These are phyloP conservation scores for Callaeas wilsoni DNA, from an alignment of 2,113 vertebrate genomes.

Conservation along the genomic window DNA sequence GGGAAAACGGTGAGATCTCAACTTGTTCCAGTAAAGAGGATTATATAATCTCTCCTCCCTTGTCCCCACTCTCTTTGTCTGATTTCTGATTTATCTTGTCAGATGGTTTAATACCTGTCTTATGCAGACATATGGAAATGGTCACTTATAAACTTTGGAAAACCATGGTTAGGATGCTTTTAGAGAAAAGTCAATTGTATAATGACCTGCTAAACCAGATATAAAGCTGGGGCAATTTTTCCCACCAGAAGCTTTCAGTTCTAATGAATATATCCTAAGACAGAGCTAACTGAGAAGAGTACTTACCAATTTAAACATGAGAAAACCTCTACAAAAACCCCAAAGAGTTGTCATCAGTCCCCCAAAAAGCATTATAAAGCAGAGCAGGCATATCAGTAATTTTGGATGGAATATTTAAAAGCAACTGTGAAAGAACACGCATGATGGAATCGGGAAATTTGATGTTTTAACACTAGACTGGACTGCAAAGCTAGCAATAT, in stretches of 20 bases:
- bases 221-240: neutral
- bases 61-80: neutral
- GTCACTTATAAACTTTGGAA: neutral
- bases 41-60: neutral
- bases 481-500: neutral
- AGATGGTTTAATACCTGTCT: neutral
- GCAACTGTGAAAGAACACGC: neutral
- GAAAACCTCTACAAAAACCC: neutral
- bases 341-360: neutral
- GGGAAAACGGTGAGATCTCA: neutral
- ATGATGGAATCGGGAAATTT: neutral
- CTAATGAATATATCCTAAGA: neutral
- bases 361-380: neutral
- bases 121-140: neutral
- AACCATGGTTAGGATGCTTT: neutral
- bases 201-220: neutral
- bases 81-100: neutral
- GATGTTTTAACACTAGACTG: neutral
- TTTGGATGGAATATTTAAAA: neutral
- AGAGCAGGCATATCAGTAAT: neutral
- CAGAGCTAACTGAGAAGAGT: neutral
- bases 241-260: neutral
- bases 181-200: neutral
- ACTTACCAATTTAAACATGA: neutral
- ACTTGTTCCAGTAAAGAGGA: neutral